These are phyloP conservation scores for Spea hammondii DNA, from an alignment of 2,797 vertebrate species.

Conservation along the genomic window DNA sequence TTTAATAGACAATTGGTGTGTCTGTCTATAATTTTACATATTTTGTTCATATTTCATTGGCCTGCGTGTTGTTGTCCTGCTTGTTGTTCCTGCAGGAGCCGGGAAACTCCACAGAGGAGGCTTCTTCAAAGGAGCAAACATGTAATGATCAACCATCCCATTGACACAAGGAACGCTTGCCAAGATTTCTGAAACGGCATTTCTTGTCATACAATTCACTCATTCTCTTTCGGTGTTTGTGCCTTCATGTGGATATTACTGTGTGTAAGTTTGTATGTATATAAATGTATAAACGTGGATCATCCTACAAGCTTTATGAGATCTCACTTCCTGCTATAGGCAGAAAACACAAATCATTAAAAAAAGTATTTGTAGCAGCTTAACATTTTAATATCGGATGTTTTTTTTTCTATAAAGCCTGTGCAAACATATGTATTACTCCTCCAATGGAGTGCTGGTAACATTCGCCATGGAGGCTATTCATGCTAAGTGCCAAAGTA, in stretches of 20 bases:
- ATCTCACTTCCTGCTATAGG: neutral
- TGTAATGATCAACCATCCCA: constrained; percentile 29
- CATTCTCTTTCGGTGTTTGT: constrained; percentile 23
- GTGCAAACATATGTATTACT: too few relatives aligned
- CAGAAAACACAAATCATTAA: too few relatives aligned
- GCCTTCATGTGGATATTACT: constrained; percentile 6
- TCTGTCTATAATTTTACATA: too few relatives aligned
- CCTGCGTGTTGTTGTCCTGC: neutral
- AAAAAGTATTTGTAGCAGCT: too few relatives aligned
- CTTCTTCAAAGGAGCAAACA: constrained; percentile 38
- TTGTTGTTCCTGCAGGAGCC: constrained; percentile 31
- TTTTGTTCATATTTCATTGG: too few relatives aligned
- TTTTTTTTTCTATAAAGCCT: too few relatives aligned
- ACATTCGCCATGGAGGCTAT: too few relatives aligned
- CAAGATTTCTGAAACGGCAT: constrained; percentile 5
- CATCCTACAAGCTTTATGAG: neutral
- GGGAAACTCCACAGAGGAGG: constrained; percentile 21
- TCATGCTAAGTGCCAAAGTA: too few relatives aligned
- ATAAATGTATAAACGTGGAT: constrained; percentile 1
- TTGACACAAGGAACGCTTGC: constrained; percentile 16
- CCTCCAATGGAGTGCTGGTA: too few relatives aligned
- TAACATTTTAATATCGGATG: too few relatives aligned
- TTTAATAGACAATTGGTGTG: too few relatives aligned
- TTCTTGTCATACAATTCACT: neutral
- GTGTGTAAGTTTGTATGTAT: constrained; percentile 6